Base-by-base conservation (phyloP, 2,888 invertebrate genomes). In the Macroteleia sp. region DNA sequence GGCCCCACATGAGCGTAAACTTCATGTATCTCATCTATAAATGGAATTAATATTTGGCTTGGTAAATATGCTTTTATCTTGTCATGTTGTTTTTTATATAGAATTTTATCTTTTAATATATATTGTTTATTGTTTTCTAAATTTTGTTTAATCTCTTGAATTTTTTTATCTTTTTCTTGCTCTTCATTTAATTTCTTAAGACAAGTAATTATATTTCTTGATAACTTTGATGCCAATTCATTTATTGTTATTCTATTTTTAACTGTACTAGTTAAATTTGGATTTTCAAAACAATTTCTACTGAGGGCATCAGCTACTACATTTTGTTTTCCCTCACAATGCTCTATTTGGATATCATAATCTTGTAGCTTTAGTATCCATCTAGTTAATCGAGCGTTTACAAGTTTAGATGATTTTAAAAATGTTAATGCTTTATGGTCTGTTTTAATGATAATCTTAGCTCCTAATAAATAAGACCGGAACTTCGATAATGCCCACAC, bases 391-490 rank as follows among this genome's bases (percentile, higher is more conserved):
- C 54, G 54, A 2, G 20, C 22, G n/a, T 20, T 54, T 16, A 14
- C n/a, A 1, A 54, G 17, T 20, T 39, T 36, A 9, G 17, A 36
- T 1, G 17, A 10, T 22, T 54, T 54, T 10, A 54, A 22, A 17
- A 54, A 54, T 20, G 54, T 54, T 9, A 54, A 6, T 1, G 36
- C 50, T n/a, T 36, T 54, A 17, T 54, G 54, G n/a, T 54, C 54
- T 9, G 20, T 54, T 3, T 4, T 8, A 1, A 54, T 14, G 0
- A 34, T 2, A 2, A 39, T 54, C 14, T 39, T 34, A 3, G 54
- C 20, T 1, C 54, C 54, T 3, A 36, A 34, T 4, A 54, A 1
- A 10, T 19, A 54, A 0, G 36, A 16, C 9, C 25, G 1, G 10
- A 54, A 34, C 9, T 50, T 50, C 10, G 9, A 2, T 10, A 50